These are phyloP conservation scores for Anniella stebbinsi DNA, from an alignment of 2,797 vertebrate genomes.

Conservation along the genomic window DNA sequence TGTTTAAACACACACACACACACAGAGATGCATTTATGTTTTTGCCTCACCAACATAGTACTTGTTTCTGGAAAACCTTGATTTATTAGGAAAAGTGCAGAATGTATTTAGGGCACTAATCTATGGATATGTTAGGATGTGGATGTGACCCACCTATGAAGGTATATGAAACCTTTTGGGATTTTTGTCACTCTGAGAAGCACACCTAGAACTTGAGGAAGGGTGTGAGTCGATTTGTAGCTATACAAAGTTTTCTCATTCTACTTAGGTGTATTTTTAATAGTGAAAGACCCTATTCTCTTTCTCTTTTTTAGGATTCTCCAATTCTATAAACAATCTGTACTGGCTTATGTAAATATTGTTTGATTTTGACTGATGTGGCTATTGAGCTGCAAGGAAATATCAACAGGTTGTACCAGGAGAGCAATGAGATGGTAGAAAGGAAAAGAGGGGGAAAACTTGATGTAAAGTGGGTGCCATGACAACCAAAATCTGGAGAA, in stretches of 20 bases:
- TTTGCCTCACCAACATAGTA: not conserved
- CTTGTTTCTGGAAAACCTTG: not conserved
- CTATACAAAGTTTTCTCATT: not conserved
- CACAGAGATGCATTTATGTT: not conserved
- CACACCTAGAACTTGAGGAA: not conserved
- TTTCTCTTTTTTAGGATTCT: not conserved
- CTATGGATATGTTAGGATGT: not conserved
- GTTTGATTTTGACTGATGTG: not conserved
- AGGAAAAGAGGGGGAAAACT: conserved; percentile 17
- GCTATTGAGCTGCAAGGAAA: conserved; percentile 16
- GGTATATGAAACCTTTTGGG: not conserved
- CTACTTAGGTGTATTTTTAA: not conserved
- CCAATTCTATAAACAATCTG: not conserved
- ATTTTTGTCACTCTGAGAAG: not conserved
- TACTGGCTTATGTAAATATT: not conserved
- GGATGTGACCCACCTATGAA: not conserved
- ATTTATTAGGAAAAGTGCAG: not conserved
- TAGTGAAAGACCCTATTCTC: not conserved
- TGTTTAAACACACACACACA: too few relatives aligned
- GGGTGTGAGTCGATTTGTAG: not conserved
- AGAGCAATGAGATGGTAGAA: conserved; percentile 48
- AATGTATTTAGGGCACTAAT: not conserved
- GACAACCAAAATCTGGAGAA: conserved; percentile 77
- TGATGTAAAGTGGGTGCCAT: conserved; percentile 60
- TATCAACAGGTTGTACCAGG: conserved; percentile 40